These are phyloP conservation scores for Leuciscus idus DNA, from an alignment of 2,113 vertebrate genomes.

Conservation along the genomic window DNA sequence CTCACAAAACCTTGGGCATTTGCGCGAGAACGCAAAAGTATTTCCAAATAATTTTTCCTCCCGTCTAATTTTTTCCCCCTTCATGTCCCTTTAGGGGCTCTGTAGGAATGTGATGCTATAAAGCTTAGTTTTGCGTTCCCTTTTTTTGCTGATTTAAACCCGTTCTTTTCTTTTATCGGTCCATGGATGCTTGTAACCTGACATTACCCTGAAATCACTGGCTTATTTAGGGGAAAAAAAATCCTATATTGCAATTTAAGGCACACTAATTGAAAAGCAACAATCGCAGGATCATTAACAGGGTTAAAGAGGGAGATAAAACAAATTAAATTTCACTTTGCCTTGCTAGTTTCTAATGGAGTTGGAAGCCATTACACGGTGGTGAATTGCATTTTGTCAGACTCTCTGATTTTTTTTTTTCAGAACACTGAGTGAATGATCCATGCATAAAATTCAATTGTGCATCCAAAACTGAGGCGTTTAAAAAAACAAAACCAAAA, in stretches of 20 bases:
- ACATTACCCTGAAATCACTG: slow-evolving; percentile 52
- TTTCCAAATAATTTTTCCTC: no score
- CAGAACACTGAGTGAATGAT: background rate
- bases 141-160: slow-evolving; percentile 51
- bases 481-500: background rate
- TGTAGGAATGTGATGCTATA: background rate
- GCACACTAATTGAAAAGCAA: slow-evolving; percentile 67
- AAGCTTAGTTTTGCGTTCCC: background rate
- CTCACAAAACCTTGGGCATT: no score
- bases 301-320: slow-evolving; percentile 51
- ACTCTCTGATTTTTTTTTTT: slow-evolving; percentile 54
- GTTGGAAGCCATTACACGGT: slow-evolving; percentile 64
- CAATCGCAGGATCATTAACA: slow-evolving; percentile 54
- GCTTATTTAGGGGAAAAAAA: slow-evolving; percentile 54
- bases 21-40: no score
- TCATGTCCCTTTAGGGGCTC: no score
- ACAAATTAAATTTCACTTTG: slow-evolving; percentile 60
- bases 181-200: slow-evolving; percentile 56
- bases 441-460: slow-evolving; percentile 13
- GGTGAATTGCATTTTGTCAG: slow-evolving; percentile 67
- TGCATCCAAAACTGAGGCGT: background rate
- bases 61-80: no score
- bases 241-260: slow-evolving; percentile 59
- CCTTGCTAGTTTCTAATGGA: slow-evolving; percentile 62
- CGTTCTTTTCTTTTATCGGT: slow-evolving; percentile 56